Conservation (phyloP, 2,888 invertebrate genomes). For the Brenthis ino region DNA sequence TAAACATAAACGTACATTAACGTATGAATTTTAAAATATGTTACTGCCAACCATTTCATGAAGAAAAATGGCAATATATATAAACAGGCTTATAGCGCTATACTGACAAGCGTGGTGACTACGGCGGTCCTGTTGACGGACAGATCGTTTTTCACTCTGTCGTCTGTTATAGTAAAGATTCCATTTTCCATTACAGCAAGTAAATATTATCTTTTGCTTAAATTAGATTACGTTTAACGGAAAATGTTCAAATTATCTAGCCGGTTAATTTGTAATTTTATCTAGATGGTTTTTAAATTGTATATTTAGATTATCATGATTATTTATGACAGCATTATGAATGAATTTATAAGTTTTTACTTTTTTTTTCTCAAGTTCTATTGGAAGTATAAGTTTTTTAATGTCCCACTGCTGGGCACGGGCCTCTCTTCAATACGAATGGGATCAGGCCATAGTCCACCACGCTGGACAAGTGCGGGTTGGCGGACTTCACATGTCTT, state of each 20-base stretch:
- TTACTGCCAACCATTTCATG: slow-evolving; percentile 21
- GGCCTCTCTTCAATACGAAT: no score
- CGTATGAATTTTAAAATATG: no score
- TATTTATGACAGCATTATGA: not conserved
- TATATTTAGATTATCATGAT: not conserved
- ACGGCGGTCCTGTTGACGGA: slow-evolving; percentile 33
- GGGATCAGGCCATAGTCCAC: no score
- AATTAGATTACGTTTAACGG: slow-evolving; percentile 22
- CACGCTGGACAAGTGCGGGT: no score
- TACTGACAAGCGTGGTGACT: slow-evolving; percentile 29
- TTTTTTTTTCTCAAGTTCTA: no score
- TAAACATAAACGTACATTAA: not conserved
- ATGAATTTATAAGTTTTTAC: no score
- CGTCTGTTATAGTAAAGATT: slow-evolving; percentile 34
- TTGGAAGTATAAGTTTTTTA: no score
- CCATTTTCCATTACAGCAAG: slow-evolving; percentile 35
- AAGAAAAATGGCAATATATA: slow-evolving; percentile 32
- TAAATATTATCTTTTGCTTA: slow-evolving; percentile 26
- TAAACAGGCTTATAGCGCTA: slow-evolving; percentile 31
- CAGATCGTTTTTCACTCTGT: slow-evolving; percentile 38
- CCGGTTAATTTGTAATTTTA: slow-evolving; percentile 5
- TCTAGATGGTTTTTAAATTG: slow-evolving; percentile 5
- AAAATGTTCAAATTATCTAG: slow-evolving; percentile 12
- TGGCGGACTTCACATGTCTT: no score
- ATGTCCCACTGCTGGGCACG: no score